phyloP scores from a whole-genome alignment of 2,797 vertebrate species.

The Rhabdophis nuchalis region DNA sequence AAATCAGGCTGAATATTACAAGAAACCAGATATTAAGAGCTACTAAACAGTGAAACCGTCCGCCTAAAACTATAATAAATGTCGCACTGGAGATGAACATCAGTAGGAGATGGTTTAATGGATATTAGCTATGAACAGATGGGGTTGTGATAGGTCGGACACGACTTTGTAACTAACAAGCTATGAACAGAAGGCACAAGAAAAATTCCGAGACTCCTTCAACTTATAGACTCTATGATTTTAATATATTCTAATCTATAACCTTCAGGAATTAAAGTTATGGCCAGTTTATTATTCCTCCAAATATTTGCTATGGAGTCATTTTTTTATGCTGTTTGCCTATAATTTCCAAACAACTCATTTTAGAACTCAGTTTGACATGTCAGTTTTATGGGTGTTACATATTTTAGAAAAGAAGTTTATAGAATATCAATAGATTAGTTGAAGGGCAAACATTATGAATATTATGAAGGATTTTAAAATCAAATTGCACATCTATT shows the following conservation, averaged over 20 bases:
- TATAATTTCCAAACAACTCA: slow-evolving; percentile 12
- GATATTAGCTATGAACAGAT: background rate
- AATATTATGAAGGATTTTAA: slow-evolving; percentile 15
- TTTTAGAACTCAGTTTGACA: background rate
- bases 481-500: slow-evolving; percentile 26
- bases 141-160: too few species aligned
- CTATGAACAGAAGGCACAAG: background rate
- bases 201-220: background rate
- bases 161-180: too few species aligned
- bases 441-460: slow-evolving; percentile 3
- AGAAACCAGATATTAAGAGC: background rate
- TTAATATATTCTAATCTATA: background rate
- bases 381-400: background rate
- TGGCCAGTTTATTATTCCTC: background rate
- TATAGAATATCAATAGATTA: background rate
- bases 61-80: background rate
- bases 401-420: background rate
- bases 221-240: background rate
- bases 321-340: background rate
- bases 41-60: background rate
- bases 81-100: background rate
- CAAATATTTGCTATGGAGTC: background rate
- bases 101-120: background rate
- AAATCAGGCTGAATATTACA: background rate
- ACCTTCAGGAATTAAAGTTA: slow-evolving; percentile 1